Evolutionary conservation across 35 echinoderm and acorn worm species (phyloP).

Genomic region (Ptychodera flava): DNA sequence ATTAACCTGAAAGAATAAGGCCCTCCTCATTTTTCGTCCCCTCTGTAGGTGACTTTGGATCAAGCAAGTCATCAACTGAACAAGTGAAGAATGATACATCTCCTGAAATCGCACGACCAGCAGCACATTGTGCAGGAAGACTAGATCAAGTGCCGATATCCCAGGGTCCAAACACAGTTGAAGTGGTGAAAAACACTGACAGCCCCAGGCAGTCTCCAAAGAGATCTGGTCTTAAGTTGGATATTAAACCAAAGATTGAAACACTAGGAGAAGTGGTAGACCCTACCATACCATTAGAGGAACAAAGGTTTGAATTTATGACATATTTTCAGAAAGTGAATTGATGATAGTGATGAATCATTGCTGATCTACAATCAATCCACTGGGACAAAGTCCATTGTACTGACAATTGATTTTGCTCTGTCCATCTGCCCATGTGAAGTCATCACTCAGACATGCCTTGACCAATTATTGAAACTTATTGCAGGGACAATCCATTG

Average conservation of each 20-base stretch:
- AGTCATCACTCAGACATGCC: background rate
- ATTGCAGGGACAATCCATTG: background rate
- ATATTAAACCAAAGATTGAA: slow-evolving; percentile 53
- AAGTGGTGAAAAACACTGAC: slow-evolving; percentile 11
- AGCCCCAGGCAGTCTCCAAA: slow-evolving; percentile 26
- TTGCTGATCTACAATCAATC: background rate
- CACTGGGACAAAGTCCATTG: background rate
- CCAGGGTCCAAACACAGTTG: background rate
- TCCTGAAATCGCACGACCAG: too few species aligned
- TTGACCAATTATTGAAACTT: background rate
- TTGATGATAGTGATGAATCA: background rate
- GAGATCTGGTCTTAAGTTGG: slow-evolving; percentile 71
- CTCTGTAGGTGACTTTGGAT: too few species aligned
- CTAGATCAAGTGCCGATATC: background rate
- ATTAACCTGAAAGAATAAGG: too few species aligned
- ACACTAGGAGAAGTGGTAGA: slow-evolving; percentile 56
- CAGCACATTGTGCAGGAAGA: too few species aligned
- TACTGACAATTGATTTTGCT: background rate
- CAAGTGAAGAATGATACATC: too few species aligned
- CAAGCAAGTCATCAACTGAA: too few species aligned
- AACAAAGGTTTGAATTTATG: slow-evolving; percentile 54
- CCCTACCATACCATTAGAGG: slow-evolving; percentile 50
- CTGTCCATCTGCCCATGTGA: background rate
- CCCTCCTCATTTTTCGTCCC: too few species aligned
- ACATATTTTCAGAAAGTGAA: background rate